Percentiles rank a stretch among this genome's conserved stretches.
Evolutionary conservation across 2,113 vertebrate species (phyloP).

Genomic region (Circaetus cinerascens): DNA sequence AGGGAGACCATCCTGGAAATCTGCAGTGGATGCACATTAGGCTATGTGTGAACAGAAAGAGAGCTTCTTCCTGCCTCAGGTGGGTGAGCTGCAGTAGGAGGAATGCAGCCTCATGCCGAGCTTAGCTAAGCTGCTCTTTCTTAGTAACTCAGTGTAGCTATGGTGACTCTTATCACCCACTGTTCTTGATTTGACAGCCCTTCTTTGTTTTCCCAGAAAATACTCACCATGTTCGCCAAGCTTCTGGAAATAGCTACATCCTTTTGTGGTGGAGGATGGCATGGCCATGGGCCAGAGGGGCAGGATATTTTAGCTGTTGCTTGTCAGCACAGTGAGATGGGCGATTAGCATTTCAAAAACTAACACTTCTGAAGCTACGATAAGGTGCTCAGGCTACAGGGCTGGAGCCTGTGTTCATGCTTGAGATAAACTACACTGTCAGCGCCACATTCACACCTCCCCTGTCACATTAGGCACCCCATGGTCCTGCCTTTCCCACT

Average conservation of each 20-base stretch:
- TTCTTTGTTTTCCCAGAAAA: not conserved
- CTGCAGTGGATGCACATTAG: not conserved
- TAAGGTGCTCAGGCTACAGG: slow-evolving; percentile 45
- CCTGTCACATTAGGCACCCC: not conserved
- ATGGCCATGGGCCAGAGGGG: not conserved
- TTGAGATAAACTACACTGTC: slow-evolving; percentile 67
- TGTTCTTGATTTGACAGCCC: slow-evolving; percentile 10
- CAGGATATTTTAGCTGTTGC: slow-evolving; percentile 60
- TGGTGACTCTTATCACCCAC: not conserved
- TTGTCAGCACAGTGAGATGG: slow-evolving; percentile 54
- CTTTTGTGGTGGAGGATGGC: not conserved
- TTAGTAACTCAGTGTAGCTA: not conserved
- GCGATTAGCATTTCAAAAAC: not conserved
- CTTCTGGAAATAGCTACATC: slow-evolving; percentile 38
- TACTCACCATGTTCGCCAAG: not conserved
- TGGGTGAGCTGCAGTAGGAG: not conserved
- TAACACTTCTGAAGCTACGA: slow-evolving; percentile 47
- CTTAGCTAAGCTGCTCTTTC: not conserved
- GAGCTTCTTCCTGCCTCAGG: not conserved
- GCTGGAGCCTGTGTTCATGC: slow-evolving; percentile 54
- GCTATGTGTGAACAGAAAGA: not conserved
- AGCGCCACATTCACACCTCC: slow-evolving; percentile 32
- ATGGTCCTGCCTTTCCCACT: not conserved
- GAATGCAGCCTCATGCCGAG: not conserved
- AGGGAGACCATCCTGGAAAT: not conserved